Evolutionary conservation across 1,140 invertebrate genomes (phyloP), one percentile per base, ranked within the genome.

Genomic region (Colletes gigas): DNA sequence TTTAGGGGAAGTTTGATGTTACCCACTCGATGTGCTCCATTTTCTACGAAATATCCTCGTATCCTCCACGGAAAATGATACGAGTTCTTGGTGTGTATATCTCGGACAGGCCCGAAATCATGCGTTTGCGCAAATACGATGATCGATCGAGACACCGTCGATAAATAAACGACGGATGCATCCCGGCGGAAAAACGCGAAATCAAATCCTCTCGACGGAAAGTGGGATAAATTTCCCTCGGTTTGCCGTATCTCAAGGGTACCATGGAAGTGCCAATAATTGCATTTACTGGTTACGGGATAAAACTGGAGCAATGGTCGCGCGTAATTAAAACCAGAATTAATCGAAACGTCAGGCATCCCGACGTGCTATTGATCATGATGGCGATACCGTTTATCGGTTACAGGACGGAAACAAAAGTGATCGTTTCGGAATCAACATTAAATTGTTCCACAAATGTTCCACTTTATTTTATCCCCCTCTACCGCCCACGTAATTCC

Each of bases 1-100:
- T 82, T 88, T 83, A 79, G 69, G 62, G 68, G 44, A 60, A 75
- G 74, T 60, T 75, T 62, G 63, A 73, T 52, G 74, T 39, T 39
- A 59, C 50, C 57, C 75, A 69, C 3, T 80, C 70, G 39, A 54
- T 60, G 65, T 59, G 57, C 67, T 79, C 78, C 55, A 52, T 78
- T 82, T 65, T 82, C 69, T 59, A 4, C n/a, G 59, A 62, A 47
- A 5, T 21, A 9, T 9, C 9, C 15, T 9, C 65, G 60, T 63
- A 19, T 59, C 44, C 30, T 30, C 30, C 30, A 30, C 30, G 39
- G 15, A 55, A 55, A 50, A 78, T 62, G 65, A 78, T 60, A 73
- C 74, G 66, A 70, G 73, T 77, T 69, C 70, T 21, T 19, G 55
- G 15, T 30, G 30, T 30, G 30, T 30, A 30, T 30, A 30, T 30